Evolutionary conservation across 2,113 vertebrate species (phyloP).

Genomic region (Oryzias javanicus): DNA sequence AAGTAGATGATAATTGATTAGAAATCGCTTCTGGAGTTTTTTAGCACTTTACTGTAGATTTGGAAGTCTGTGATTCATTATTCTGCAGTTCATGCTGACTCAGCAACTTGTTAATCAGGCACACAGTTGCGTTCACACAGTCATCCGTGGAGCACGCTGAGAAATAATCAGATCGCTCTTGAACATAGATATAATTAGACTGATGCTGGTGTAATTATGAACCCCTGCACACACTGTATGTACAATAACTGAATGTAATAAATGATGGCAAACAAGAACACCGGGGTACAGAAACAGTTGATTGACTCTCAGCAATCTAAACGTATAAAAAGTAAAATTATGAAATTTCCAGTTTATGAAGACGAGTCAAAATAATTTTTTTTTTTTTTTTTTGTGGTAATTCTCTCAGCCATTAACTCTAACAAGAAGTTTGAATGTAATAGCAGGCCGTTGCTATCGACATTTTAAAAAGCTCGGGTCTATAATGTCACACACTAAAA

Average conservation of each 20-base stretch:
- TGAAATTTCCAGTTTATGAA: background rate
- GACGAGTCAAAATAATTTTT: constrained; percentile 3
- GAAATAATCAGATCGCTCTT: constrained; percentile 66
- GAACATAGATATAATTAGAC: constrained; percentile 77
- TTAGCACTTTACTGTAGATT: constrained; percentile 48
- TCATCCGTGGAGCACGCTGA: constrained; percentile 66
- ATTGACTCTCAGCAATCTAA: constrained; percentile 14
- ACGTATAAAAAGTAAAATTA: background rate
- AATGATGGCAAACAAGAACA: constrained; percentile 20
- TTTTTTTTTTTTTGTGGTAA: background rate
- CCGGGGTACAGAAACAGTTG: background rate
- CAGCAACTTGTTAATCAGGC: constrained; percentile 75
- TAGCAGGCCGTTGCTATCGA: background rate
- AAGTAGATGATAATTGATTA: constrained; percentile 23
- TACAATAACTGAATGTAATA: constrained; percentile 30
- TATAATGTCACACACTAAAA: constrained; percentile 40
- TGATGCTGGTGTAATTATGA: constrained; percentile 65
- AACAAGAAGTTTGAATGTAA: constrained; percentile 20
- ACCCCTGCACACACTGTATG: constrained; percentile 40
- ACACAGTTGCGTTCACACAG: constrained; percentile 67
- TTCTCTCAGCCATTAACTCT: constrained; percentile 14
- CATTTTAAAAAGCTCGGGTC: constrained; percentile 13
- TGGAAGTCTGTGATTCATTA: constrained; percentile 55
- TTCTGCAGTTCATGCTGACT: constrained; percentile 68
- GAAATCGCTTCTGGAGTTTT: constrained; percentile 29